These are phyloP conservation scores for Philereme transversata DNA, from an alignment of 2,888 invertebrate genomes.

Conservation along the genomic window DNA sequence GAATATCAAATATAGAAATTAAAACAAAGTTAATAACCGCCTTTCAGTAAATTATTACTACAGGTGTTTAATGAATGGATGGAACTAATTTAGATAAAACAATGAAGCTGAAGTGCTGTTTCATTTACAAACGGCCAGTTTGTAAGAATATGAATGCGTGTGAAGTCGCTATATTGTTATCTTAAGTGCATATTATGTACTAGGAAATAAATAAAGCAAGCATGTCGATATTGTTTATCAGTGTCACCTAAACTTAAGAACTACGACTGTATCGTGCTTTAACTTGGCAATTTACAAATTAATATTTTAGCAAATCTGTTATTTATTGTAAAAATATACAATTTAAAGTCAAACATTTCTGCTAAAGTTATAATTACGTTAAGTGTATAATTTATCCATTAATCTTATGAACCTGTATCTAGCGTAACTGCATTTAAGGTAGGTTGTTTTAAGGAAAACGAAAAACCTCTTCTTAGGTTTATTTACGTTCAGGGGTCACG, in stretches of 20 bases:
- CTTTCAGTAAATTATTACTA: slow-evolving; percentile 28
- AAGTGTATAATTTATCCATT: background rate
- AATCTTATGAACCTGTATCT: slow-evolving; percentile 12
- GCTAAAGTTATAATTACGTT: slow-evolving; percentile 1
- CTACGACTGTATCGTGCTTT: slow-evolving; percentile 15
- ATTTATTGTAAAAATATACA: no score
- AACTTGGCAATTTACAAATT: slow-evolving; percentile 5
- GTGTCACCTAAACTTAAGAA: slow-evolving; percentile 11
- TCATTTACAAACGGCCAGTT: no score
- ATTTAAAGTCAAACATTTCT: background rate
- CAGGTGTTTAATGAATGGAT: slow-evolving; percentile 47
- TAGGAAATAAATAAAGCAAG: slow-evolving; percentile 34
- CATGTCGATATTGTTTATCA: slow-evolving; percentile 25
- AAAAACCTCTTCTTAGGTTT: slow-evolving; percentile 43
- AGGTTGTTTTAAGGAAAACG: slow-evolving; percentile 34
- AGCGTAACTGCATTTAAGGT: slow-evolving; percentile 5
- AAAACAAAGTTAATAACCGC: background rate
- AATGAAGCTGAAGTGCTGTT: slow-evolving; percentile 2
- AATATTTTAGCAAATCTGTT: no score
- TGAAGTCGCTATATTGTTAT: slow-evolving; percentile 14
- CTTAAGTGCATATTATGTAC: slow-evolving; percentile 18
- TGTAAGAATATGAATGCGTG: slow-evolving; percentile 1
- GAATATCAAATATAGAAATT: background rate
- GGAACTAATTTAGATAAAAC: slow-evolving; percentile 29
- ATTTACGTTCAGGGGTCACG: slow-evolving; percentile 69